These are phyloP conservation scores for Crotalus viridis DNA, from an alignment of 2,113 vertebrate species.

Conservation along the genomic window DNA sequence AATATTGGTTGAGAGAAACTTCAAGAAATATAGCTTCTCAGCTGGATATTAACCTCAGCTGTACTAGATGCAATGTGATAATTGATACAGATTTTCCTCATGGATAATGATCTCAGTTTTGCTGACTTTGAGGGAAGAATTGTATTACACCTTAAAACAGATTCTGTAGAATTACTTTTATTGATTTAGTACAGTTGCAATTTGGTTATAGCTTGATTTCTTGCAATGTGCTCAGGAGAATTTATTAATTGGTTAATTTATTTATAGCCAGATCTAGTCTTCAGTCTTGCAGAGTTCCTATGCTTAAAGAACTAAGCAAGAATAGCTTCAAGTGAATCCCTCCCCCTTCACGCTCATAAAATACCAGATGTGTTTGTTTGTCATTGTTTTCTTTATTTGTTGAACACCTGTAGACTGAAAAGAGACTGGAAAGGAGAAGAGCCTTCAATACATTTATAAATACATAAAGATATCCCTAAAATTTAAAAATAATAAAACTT, in stretches of 20 bases:
- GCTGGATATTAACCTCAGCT: neutral
- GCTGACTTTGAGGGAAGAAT: neutral
- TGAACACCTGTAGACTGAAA: constrained; percentile 10
- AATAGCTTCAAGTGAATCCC: neutral
- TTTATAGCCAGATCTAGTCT: constrained; percentile 3
- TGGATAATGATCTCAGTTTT: neutral
- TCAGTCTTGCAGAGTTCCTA: neutral
- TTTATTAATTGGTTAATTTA: constrained; percentile 46
- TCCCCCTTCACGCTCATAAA: neutral
- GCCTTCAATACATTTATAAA: neutral
- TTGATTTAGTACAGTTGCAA: neutral
- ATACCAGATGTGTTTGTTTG: neutral
- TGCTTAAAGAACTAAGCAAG: neutral
- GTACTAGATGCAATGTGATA: neutral
- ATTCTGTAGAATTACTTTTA: neutral
- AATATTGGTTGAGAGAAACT: neutral
- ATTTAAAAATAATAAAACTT: constrained; percentile 37
- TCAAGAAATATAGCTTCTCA: neutral
- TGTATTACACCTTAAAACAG: neutral
- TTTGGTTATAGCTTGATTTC: neutral
- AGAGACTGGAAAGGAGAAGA: neutral
- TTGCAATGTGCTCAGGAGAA: fast-evolving
- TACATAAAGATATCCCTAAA: constrained; percentile 20
- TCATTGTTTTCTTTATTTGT: neutral
- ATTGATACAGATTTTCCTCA: neutral